phyloP scores from a whole-genome alignment of 2,797 vertebrate species.

The Dendrocincla fuliginosa region DNA sequence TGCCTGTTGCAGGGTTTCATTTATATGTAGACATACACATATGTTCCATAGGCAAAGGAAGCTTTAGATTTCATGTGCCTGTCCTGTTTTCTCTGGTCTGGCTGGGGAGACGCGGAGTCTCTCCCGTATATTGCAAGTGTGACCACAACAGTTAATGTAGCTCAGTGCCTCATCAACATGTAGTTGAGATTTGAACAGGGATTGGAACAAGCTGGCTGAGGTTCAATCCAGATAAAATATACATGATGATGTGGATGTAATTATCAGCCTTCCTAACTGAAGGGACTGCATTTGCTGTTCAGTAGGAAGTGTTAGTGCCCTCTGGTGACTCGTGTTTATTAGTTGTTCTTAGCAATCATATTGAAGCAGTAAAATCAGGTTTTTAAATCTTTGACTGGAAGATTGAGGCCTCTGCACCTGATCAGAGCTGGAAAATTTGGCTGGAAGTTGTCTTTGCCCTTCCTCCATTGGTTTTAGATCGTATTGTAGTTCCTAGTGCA shows the following conservation, averaged over 20 bases:
- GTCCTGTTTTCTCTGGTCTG: not conserved
- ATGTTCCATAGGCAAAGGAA: not conserved
- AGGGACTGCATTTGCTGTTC: constrained; percentile 25
- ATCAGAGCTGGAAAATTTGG: not conserved
- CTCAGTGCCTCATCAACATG: constrained; percentile 14
- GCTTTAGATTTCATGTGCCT: not conserved
- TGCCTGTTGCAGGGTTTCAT: not conserved
- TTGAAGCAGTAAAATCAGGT: not conserved
- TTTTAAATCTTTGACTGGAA: not conserved
- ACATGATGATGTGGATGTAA: constrained; percentile 41
- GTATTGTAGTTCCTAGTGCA: not conserved
- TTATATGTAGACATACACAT: not conserved
- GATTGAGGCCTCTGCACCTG: not conserved
- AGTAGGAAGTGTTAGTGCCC: not conserved
- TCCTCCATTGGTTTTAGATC: not conserved
- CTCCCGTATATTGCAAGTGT: not conserved
- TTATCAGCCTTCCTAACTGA: constrained; percentile 52
- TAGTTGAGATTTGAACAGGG: constrained; percentile 36
- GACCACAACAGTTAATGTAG: not conserved
- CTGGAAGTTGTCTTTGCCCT: not conserved
- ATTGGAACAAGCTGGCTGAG: constrained; percentile 50
- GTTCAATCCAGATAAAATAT: constrained; percentile 58
- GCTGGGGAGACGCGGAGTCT: not conserved
- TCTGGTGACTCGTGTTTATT: constrained; percentile 31
- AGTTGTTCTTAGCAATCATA: not conserved